Conservation (phyloP, 2,888 invertebrate species). For the Priocnemis perturbator region DNA sequence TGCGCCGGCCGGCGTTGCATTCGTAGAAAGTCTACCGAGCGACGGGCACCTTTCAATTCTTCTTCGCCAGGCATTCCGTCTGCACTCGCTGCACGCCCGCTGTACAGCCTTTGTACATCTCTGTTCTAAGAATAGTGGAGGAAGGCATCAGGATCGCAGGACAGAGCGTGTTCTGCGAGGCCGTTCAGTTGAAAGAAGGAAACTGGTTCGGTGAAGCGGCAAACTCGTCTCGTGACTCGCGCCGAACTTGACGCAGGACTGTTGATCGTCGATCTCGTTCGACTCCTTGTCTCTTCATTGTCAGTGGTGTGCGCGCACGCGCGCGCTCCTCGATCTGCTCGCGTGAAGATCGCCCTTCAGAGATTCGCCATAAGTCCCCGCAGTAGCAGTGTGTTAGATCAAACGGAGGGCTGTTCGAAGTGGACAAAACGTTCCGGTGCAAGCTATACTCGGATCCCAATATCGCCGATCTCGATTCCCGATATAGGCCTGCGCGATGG, state of each 20-base stretch:
- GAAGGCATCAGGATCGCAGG: neutral
- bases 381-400: neutral
- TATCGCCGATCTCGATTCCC: conserved; percentile 57
- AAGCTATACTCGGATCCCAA: conserved; percentile 72
- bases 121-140: neutral
- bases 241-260: neutral
- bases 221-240: no score
- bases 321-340: conserved; percentile 27
- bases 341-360: neutral
- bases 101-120: no score
- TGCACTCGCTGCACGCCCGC: no score
- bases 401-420: conserved; percentile 29
- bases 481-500: conserved; percentile 53
- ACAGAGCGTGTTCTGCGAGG: neutral
- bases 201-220: no score
- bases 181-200: no score
- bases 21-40: conserved; percentile 32
- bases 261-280: conserved; percentile 11
- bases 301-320: no score
- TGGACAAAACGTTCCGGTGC: conserved; percentile 69
- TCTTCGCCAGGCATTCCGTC: no score
- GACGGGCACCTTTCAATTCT: conserved; percentile 24
- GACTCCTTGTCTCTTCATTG: conserved; percentile 9
- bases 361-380: conserved; percentile 5
- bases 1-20: conserved; percentile 71